A percentile compares a stretch with the other conserved stretches of the same genome.
Evolutionary conservation across 2,797 vertebrate genomes (phyloP).

Genomic region (Rostrhamus sociabilis): DNA sequence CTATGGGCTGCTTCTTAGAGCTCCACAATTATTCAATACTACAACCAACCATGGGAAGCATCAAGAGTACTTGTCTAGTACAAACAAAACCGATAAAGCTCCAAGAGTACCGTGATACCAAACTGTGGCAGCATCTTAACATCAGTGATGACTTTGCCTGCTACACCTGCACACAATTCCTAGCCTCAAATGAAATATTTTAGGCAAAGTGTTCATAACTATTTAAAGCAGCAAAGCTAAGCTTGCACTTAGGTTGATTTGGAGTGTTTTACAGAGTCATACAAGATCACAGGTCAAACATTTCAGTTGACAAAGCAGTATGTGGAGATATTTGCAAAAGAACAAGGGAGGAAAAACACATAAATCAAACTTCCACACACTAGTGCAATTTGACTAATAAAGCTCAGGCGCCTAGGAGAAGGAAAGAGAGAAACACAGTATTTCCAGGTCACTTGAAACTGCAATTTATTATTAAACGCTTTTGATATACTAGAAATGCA

Average conservation of each 20-base stretch:
- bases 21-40: neutral
- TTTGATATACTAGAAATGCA: neutral
- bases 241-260: neutral
- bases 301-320: neutral
- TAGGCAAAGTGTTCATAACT: neutral
- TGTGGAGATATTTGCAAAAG: neutral
- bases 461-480: neutral
- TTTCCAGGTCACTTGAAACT: neutral
- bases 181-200: neutral
- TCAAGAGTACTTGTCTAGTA: neutral
- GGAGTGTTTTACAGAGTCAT: neutral
- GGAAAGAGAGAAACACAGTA: neutral
- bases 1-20: neutral
- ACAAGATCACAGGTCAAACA: neutral
- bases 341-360: neutral
- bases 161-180: neutral
- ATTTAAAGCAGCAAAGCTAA: neutral
- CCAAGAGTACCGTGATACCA: neutral
- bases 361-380: neutral
- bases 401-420: neutral
- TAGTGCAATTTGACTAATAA: neutral
- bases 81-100: neutral
- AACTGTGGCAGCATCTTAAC: neutral
- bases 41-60: neutral
- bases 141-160: neutral